phyloP scores from a whole-genome alignment of 2,797 vertebrate genomes.

The Hippocampus kuda region DNA sequence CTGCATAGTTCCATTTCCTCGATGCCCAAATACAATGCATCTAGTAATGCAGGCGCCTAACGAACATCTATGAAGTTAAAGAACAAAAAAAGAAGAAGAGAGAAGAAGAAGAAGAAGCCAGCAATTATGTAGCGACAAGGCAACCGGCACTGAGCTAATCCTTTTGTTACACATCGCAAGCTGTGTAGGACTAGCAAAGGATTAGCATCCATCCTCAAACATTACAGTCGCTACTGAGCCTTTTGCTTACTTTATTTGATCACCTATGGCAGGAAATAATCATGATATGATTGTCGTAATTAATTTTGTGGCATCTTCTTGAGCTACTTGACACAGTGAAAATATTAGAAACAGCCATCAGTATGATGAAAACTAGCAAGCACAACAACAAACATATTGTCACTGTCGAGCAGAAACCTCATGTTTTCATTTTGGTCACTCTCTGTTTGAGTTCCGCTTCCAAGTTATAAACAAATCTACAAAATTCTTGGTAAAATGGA shows the following conservation, averaged over 20 bases:
- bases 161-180: slow-evolving; percentile 3
- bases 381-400: not conserved
- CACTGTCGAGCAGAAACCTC: no score
- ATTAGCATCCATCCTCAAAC: not conserved
- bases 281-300: not conserved
- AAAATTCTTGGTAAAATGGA: no score
- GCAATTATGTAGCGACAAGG: not conserved
- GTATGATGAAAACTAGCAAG: no score
- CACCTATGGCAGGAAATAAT: not conserved
- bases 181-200: slow-evolving; percentile 5
- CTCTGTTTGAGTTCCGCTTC: no score
- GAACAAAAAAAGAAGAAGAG: not conserved
- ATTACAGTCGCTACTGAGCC: not conserved
- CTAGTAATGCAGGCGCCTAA: not conserved
- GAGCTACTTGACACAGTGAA: not conserved
- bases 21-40: not conserved
- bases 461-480: no score
- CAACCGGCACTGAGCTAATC: not conserved
- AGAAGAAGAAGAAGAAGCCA: no score
- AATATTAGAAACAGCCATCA: not conserved
- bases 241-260: not conserved
- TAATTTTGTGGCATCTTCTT: not conserved
- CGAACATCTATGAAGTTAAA: not conserved
- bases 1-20: not conserved
- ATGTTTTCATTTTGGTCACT: no score